A percentile compares a stretch with the other conserved stretches of the same genome.
phyloP scores from a whole-genome alignment of 1,140 invertebrate species.

The Pseudobourletiella spinata region DNA sequence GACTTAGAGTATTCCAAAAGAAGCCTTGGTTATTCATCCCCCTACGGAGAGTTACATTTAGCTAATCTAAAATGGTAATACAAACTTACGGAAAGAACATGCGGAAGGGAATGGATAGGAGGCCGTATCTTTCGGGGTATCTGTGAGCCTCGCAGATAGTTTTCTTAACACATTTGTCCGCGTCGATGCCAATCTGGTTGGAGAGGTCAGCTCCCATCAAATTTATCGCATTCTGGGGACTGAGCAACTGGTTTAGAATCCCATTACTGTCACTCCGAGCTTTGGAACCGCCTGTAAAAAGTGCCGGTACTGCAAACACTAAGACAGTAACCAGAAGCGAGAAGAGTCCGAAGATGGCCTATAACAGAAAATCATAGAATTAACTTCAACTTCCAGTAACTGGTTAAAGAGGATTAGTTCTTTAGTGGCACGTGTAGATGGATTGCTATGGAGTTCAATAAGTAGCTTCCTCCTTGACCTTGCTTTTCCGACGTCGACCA shows the following conservation, averaged over 20 bases:
- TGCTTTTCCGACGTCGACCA: too few relatives aligned
- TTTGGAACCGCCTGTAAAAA: conserved; percentile 16
- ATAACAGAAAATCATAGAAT: too few relatives aligned
- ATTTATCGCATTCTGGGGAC: conserved; percentile 25
- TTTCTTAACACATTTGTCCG: conserved; percentile 26
- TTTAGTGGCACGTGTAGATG: too few relatives aligned
- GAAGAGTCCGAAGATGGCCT: conserved; percentile 32
- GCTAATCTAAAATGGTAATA: too few relatives aligned
- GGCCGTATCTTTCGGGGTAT: conserved; percentile 24
- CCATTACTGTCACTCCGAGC: neutral
- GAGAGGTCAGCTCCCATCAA: conserved; percentile 29
- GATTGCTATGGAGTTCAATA: too few relatives aligned
- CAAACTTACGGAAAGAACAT: conserved; percentile 34
- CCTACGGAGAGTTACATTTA: too few relatives aligned
- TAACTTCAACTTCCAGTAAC: too few relatives aligned
- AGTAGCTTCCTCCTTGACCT: too few relatives aligned
- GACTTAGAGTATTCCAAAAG: too few relatives aligned
- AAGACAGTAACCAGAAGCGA: conserved; percentile 19
- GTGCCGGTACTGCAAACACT: conserved; percentile 27
- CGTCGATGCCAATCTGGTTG: conserved; percentile 30
- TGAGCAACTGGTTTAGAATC: conserved; percentile 25
- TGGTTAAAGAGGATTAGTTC: too few relatives aligned
- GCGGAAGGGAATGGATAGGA: conserved; percentile 26
- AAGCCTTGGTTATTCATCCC: too few relatives aligned
- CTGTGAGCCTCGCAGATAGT: conserved; percentile 30